A percentile compares a stretch with the other conserved stretches of the same genome.
These are phyloP conservation scores for Sebastes schlegelii DNA, from an alignment of 2,113 vertebrate genomes.

Conservation along the genomic window DNA sequence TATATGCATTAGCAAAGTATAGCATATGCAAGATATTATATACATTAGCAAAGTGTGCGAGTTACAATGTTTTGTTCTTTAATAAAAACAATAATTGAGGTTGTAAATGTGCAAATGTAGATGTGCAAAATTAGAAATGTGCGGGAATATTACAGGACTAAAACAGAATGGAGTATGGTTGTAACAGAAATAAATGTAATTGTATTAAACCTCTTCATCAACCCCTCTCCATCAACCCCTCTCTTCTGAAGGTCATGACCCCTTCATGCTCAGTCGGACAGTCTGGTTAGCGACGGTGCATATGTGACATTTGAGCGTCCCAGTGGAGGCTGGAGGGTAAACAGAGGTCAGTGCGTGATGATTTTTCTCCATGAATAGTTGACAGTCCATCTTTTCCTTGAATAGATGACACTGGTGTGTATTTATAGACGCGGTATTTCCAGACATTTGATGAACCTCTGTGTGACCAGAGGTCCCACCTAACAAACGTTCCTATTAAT, in stretches of 20 bases:
- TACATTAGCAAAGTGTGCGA: too few species aligned
- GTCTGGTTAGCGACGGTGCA: background rate
- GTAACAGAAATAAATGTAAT: too few species aligned
- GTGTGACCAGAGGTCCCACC: constrained; percentile 34
- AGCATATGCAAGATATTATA: too few species aligned
- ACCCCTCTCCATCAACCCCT: background rate
- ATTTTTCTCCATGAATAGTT: constrained; percentile 32
- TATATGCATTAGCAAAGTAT: too few species aligned
- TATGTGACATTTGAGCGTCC: constrained; percentile 51
- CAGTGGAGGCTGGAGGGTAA: constrained; percentile 21
- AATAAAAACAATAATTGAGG: too few species aligned
- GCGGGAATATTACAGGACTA: too few species aligned
- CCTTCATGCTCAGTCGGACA: background rate
- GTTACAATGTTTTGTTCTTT: too few species aligned
- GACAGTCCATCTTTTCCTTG: constrained; percentile 32
- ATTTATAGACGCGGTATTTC: constrained; percentile 69
- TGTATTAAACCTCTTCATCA: background rate
- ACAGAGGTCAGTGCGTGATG: constrained; percentile 59
- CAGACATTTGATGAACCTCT: constrained; percentile 53
- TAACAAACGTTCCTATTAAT: constrained; percentile 69
- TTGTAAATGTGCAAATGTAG: too few species aligned
- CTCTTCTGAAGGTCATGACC: too few species aligned
- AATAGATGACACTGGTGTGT: constrained; percentile 50
- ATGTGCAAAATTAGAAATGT: too few species aligned
- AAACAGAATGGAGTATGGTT: too few species aligned